Conservation (phyloP, 2,113 vertebrate species). For the Lathamus discolor region DNA sequence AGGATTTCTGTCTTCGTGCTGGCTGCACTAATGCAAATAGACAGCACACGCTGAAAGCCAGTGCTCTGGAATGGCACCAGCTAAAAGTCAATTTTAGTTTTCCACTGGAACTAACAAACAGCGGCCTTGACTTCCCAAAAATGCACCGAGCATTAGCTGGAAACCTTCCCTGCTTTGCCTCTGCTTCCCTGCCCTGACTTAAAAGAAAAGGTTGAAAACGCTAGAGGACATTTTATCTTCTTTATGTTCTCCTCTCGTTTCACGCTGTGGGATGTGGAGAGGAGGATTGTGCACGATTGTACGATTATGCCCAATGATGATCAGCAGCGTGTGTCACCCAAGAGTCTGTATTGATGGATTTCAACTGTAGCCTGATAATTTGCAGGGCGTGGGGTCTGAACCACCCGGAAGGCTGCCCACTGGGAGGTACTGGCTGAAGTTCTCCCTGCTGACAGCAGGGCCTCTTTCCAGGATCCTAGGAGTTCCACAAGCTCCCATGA, state of each 20-base stretch:
- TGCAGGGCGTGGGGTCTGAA: not conserved
- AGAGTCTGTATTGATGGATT: not conserved
- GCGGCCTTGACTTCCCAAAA: not conserved
- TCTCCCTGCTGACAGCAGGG: fast-evolving
- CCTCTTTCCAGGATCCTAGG: not conserved
- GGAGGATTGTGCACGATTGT: too few species aligned
- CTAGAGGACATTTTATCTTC: not conserved
- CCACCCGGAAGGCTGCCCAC: not conserved
- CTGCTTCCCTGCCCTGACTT: not conserved
- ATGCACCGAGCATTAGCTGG: not conserved
- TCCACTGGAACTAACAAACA: not conserved
- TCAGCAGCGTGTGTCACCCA: fast-evolving
- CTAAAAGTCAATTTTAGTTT: not conserved
- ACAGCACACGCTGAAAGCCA: not conserved
- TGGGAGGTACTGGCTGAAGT: fast-evolving
- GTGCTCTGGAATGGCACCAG: not conserved
- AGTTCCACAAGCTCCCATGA: not conserved
- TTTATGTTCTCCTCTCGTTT: not conserved
- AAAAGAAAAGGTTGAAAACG: not conserved
- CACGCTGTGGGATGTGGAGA: not conserved
- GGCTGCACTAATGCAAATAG: not conserved
- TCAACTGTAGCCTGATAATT: too few species aligned
- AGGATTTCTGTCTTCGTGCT: not conserved
- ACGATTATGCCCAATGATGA: not conserved
- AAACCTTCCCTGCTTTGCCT: not conserved